These are phyloP conservation scores for Tribolium madens DNA, from an alignment of 1,140 invertebrate species.

Conservation along the genomic window DNA sequence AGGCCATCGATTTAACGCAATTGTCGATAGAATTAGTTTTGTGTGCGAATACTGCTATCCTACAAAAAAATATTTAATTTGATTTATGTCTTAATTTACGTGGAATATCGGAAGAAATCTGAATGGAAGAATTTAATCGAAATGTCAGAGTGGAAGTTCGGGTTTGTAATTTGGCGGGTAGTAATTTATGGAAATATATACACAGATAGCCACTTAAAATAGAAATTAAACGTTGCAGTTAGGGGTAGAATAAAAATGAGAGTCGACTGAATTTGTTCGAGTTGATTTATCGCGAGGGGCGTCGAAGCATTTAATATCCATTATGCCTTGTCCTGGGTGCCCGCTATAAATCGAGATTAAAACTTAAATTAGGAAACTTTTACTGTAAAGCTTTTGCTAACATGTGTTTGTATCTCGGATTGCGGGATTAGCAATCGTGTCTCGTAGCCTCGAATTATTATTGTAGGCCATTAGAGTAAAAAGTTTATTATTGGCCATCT, in stretches of 20 bases:
- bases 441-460: neutral
- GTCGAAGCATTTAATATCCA: constrained; percentile 52
- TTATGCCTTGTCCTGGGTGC: constrained; percentile 44
- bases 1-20: too few relatives aligned
- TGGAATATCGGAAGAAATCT: neutral
- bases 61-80: neutral
- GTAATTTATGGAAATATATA: constrained; percentile 1
- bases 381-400: constrained; percentile 40
- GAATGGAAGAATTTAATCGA: neutral
- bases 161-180: neutral
- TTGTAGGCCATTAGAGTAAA: neutral
- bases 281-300: constrained; percentile 45
- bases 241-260: constrained; percentile 38
- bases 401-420: constrained; percentile 34
- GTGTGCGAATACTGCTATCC: too few relatives aligned
- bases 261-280: constrained; percentile 35
- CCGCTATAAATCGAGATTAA: constrained; percentile 50
- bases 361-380: constrained; percentile 52
- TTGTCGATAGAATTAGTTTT: too few relatives aligned
- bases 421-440: neutral
- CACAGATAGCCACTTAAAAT: constrained; percentile 9
- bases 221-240: constrained; percentile 34
- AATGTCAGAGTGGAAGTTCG: neutral
- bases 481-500: neutral
- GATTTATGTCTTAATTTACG: neutral